phyloP scores from a whole-genome alignment of 1,140 invertebrate species.

The Armadillidium nasatum region DNA sequence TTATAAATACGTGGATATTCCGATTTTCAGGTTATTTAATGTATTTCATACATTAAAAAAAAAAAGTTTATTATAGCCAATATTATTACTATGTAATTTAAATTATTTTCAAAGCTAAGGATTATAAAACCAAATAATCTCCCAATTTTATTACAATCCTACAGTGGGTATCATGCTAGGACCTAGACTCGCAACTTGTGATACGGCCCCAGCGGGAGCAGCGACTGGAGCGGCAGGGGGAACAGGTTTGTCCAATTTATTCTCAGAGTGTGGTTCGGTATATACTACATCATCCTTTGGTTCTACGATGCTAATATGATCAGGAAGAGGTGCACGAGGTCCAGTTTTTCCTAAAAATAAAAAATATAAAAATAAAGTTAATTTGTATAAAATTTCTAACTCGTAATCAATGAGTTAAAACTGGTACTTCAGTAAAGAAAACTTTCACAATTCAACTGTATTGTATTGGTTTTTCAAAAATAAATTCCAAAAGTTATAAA shows the following conservation, averaged over 20 bases:
- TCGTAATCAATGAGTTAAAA: too few species aligned
- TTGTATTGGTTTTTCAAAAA: too few species aligned
- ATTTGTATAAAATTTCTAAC: too few species aligned
- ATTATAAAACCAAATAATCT: not conserved
- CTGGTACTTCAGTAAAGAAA: too few species aligned
- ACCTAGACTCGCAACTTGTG: not conserved
- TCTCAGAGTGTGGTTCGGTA: conserved; percentile 46
- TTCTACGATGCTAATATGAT: conserved; percentile 91
- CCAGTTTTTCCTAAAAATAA: conserved; percentile 75
- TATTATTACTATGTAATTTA: too few species aligned
- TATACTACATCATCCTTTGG: conserved; percentile 68
- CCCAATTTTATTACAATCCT: not conserved
- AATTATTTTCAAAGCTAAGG: not conserved
- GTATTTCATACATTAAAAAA: too few species aligned
- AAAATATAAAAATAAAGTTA: too few species aligned
- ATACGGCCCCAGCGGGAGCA: conserved; percentile 26
- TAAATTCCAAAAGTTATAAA: too few species aligned
- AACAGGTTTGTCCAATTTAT: conserved; percentile 46
- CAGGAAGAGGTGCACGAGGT: conserved; percentile 93
- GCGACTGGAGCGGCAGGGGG: conserved; percentile 32
- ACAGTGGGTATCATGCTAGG: not conserved
- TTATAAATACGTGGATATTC: too few species aligned
- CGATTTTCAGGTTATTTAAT: too few species aligned
- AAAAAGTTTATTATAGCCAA: too few species aligned
- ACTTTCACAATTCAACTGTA: too few species aligned